A percentile compares a stretch with the other conserved stretches of the same genome.
Evolutionary conservation across 2,888 invertebrate genomes (phyloP).

Genomic region (Ennomos fuscantarius): DNA sequence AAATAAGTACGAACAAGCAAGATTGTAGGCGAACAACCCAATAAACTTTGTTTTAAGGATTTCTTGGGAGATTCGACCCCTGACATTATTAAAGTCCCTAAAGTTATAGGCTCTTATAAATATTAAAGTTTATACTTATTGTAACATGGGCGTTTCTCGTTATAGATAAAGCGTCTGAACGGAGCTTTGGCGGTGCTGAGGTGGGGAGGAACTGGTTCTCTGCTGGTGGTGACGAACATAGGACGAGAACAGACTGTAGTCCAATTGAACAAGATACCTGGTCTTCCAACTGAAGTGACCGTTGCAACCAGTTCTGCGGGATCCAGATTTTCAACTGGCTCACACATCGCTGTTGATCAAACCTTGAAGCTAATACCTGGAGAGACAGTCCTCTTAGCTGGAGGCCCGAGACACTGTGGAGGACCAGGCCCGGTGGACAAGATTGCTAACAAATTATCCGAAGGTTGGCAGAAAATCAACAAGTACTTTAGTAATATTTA

Average conservation of each 20-base stretch:
- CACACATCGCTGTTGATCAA: conserved; percentile 63
- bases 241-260: conserved; percentile 68
- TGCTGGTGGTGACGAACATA: conserved; percentile 78
- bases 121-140: conserved; percentile 34
- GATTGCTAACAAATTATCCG: conserved; percentile 73
- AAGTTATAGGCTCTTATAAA: conserved; percentile 37
- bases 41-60: conserved; percentile 34
- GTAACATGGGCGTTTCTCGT: conserved; percentile 34
- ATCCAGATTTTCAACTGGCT: conserved; percentile 61
- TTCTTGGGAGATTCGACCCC: conserved; percentile 32
- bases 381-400: conserved; percentile 67
- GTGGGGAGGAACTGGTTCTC: conserved; percentile 72
- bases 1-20: conserved; percentile 30
- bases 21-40: conserved; percentile 25
- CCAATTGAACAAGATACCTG: conserved; percentile 74
- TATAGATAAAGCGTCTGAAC: conserved; percentile 85
- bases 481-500: conserved; percentile 69
- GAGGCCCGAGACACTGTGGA: conserved; percentile 73
- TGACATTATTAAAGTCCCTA: conserved; percentile 35
- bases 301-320: conserved; percentile 68
- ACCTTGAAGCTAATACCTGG: conserved; percentile 63
- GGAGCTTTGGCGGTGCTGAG: conserved; percentile 66
- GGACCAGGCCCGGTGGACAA: conserved; percentile 80
- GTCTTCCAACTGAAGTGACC: conserved; percentile 69
- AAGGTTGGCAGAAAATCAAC: conserved; percentile 80